Evolutionary conservation across 2,113 vertebrate genomes (phyloP), one percentile per base, ranked within the genome.

Genomic region (Xiphias gladius): DNA sequence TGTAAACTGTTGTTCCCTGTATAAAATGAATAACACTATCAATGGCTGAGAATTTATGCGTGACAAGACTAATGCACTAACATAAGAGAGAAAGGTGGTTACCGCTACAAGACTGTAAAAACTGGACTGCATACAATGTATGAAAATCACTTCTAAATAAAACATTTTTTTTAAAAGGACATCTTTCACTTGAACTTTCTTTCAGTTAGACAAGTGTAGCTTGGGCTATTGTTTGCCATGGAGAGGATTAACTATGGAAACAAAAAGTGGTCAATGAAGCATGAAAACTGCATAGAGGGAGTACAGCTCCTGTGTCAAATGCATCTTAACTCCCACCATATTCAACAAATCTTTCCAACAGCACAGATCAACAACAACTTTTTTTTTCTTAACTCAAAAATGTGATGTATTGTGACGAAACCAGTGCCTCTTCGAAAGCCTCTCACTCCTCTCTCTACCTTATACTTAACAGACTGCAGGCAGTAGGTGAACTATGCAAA

Each of bases 201-300:
- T 62, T 77, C 32, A 77, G 52, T 26, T 7, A 62, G 67, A 73
- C 57, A 57, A 74, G 20, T 46, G 64, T 13, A 35, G 79, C 73
- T 74, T 69, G 24, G 71, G 68, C 24, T 61, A 73, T 75, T 86
- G 74, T 90, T 50, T 59, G 41, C 43, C 19, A 32, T 26, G 22
- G 39, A 78, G 48, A 67, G 35, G 12, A 63, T 57, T 32, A 78
- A 76, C 80, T 79, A 85, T 87, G 55, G 70, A 79, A 71, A 37
- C 71, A 86, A 80, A 82, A 68, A 76, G 2, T 2, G 50, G 28
- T 59, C 64, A 84, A 70, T 28, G 68, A 77, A 83, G 75, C 75
- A 75, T 35, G n/a, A 80, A 71, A 81, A 50, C 62, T 55, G 58
- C 28, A 67, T 58, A 50, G 76, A 69, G 30, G 6, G 7, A 1